Base-by-base conservation (phyloP, 2,113 vertebrate species). In the Brachyhypopomus occidentalis region DNA sequence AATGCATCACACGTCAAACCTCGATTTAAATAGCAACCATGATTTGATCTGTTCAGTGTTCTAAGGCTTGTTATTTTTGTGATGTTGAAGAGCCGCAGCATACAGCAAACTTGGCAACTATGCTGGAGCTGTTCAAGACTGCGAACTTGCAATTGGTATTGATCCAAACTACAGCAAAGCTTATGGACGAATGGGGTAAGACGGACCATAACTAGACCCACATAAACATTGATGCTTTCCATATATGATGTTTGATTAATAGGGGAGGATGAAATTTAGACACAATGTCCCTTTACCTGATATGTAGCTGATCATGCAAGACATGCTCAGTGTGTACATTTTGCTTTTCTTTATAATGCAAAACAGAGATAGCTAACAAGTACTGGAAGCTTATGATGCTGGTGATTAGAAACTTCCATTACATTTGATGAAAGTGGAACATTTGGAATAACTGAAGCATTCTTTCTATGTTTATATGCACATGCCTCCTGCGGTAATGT, bases 81-180 rank as follows among this genome's bases (percentile, higher is more conserved):
- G 5, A 56, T 69, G 30, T 38, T 71, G 0, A 87, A 99, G 98
- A 92, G 97, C 98, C 0, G 98, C 98, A 0, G 98, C 97, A 0
- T 95, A 96, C 90, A 99, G 97, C 87, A 99, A 99, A 73, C 90
- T 99, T 0, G 96, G 96, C 0, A 98, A 99, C 88, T 99, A 99
- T 0, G 92, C 95, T 0, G 98, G 96, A 1, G 97, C 98, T 0
- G 97, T 98, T 52, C 90, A 95, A 79, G 98, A 99, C 92, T 99
- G 98, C 8, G 97, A 99, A 78, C 90, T 89, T 2, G 98, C 98
- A 70, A 98, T 99, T 71, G 84, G 92, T 86, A 98, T 99, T 4
- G 97, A 99, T 85, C 96, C 96, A 0, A 90, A 83, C 91, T 99
- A 99, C 92, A 99, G 98, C 92, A 99, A 99, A 90, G 98, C 98